Evolutionary conservation across 1,140 invertebrate genomes (phyloP).

Genomic region (Tetramorium alpestre): DNA sequence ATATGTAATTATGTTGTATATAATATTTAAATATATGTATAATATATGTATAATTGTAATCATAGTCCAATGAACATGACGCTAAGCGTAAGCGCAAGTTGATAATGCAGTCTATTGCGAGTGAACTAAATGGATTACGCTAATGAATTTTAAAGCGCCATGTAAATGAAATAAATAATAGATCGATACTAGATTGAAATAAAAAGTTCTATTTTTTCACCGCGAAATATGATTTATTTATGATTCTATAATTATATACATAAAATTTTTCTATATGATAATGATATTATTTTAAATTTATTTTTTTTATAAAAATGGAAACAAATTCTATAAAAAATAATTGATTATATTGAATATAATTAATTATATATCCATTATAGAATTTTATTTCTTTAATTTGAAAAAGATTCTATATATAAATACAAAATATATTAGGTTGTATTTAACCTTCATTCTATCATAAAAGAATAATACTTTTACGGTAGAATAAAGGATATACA

Average conservation of each 20-base stretch:
- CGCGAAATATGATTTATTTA: neutral
- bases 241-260: neutral
- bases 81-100: neutral
- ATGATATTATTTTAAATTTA: too few species aligned
- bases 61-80: conserved; percentile 34
- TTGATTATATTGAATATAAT: too few species aligned
- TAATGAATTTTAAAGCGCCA: conserved; percentile 80
- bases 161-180: too few species aligned
- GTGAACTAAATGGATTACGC: conserved; percentile 79
- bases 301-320: too few species aligned
- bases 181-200: conserved; percentile 60
- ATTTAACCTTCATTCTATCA: neutral
- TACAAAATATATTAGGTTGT: neutral
- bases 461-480: neutral
- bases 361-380: too few species aligned
- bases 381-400: too few species aligned
- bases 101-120: conserved; percentile 46
- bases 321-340: too few species aligned
- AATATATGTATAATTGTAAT: neutral
- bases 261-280: neutral
- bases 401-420: neutral
- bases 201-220: neutral
- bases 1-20: neutral
- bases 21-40: neutral
- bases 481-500: neutral